Percentiles rank a stretch among this genome's conserved stretches.
phyloP scores from a whole-genome alignment of 2,888 invertebrate genomes.

The Lasioglossum leucozonium region DNA sequence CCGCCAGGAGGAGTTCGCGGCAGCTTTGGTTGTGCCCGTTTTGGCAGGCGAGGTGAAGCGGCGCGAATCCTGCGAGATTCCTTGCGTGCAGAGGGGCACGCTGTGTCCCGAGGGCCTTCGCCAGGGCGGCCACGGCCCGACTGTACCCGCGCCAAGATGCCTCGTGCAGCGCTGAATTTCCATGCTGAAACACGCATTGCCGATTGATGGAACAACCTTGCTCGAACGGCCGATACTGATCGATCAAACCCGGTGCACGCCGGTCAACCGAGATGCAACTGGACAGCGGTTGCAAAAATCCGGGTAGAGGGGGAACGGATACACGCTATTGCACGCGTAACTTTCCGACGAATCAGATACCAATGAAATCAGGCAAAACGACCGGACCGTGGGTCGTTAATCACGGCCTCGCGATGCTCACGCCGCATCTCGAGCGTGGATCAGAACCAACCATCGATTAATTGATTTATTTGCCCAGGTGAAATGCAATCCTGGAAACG shows the following conservation, averaged over 20 bases:
- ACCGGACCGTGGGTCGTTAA: constrained; percentile 39
- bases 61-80: constrained; percentile 95
- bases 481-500: neutral
- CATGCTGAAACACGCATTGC: constrained; percentile 88
- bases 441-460: constrained; percentile 37
- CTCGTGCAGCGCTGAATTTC: constrained; percentile 97
- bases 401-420: constrained; percentile 12
- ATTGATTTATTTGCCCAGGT: constrained; percentile 42
- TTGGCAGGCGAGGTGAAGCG: constrained; percentile 97
- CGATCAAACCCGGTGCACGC: constrained; percentile 41
- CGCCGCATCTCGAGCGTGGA: constrained; percentile 12
- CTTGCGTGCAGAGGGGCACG: constrained; percentile 88
- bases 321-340: neutral
- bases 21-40: constrained; percentile 98
- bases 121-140: constrained; percentile 91
- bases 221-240: constrained; percentile 42
- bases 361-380: constrained; percentile 43
- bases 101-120: constrained; percentile 88
- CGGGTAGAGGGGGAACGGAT: neutral
- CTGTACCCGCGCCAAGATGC: constrained; percentile 98
- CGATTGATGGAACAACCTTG: constrained; percentile 38
- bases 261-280: constrained; percentile 18
- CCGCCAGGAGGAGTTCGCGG: constrained; percentile 93
- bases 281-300: neutral
- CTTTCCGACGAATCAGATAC: constrained; percentile 31